Evolutionary conservation across 2,113 vertebrate species (phyloP), one percentile per base, ranked within the genome.

Genomic region (Caracal caracal): DNA sequence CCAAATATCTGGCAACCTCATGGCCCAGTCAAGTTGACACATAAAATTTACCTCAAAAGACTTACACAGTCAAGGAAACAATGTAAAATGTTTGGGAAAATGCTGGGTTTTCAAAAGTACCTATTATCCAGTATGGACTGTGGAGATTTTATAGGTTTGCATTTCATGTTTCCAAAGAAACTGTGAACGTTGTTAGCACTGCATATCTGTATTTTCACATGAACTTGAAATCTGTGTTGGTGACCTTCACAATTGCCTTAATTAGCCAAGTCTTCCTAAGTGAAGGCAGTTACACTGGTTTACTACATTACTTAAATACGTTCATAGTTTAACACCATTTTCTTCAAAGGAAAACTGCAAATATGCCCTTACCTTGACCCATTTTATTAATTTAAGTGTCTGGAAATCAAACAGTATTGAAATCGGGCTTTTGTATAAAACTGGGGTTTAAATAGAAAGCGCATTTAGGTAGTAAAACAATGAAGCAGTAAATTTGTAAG

Each of bases 331-430:
- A 96, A 93, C 68, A 96, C 81, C 43, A 94, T 90, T 98, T 94
- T 92, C 93, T 97, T 89, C 91, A 94, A 96, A 93, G 19, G 11
- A 91, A 96, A 95, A 93, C 94, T 87, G 80, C 86, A 95, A 97
- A 92, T 87, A 96, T 92, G 93, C 43, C 88, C 91, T 97, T 94
- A 81, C 49, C 66, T 90, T 93, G 70, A 96, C 88, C 83, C 22
- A 49, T 40, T 79, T n/a, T 95, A 96, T 93, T 95, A 89, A 92
- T 96, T 93, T 96, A 96, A 93, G 83, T 83, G 56, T 94, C 73
- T 96, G 15, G 24, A 97, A 97, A 65, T 91, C 56, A 96, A 97
- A 91, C 35, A 76, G 93, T 92, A 49, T 93, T 65, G 53, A 97
- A 96, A 96, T 84, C n/a, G 82, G 63, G 24, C 10, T 89, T 96